Percentiles rank a stretch among this genome's conserved stretches.
phyloP scores from a whole-genome alignment of 2,113 vertebrate species.

The Pseudorhombus dupliciocellatus region DNA sequence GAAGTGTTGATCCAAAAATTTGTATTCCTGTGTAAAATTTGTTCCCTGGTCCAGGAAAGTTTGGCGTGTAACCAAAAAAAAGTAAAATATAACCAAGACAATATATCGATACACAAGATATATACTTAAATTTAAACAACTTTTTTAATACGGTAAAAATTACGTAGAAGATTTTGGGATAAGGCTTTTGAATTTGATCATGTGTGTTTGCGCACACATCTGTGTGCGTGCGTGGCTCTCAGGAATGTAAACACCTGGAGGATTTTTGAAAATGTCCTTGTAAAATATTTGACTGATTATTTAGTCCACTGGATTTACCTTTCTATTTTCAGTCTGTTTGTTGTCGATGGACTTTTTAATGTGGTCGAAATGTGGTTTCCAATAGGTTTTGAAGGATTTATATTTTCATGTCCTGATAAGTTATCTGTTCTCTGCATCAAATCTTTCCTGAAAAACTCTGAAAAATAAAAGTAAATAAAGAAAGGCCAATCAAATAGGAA shows the following conservation, averaged over 20 bases:
- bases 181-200: slow-evolving; percentile 27
- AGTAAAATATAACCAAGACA: not conserved
- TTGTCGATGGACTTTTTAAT: not conserved
- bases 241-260: slow-evolving; percentile 76
- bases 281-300: slow-evolving; percentile 42
- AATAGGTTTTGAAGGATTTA: not conserved
- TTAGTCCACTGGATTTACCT: slow-evolving; percentile 27
- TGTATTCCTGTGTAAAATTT: not conserved
- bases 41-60: not conserved
- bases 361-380: not conserved
- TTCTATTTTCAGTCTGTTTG: slow-evolving; percentile 16
- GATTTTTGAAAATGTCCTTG: slow-evolving; percentile 17
- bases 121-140: not conserved
- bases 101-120: not conserved
- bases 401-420: not conserved
- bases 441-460: not conserved
- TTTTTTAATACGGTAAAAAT: not conserved
- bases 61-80: not conserved
- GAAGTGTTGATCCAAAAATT: not conserved
- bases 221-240: slow-evolving; percentile 30
- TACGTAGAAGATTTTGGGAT: not conserved
- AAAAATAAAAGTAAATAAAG: not conserved
- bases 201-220: slow-evolving; percentile 31
- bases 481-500: not conserved
- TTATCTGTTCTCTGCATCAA: not conserved